Conservation (phyloP, 1,140 invertebrate species). For the Brachionus angularis region DNA sequence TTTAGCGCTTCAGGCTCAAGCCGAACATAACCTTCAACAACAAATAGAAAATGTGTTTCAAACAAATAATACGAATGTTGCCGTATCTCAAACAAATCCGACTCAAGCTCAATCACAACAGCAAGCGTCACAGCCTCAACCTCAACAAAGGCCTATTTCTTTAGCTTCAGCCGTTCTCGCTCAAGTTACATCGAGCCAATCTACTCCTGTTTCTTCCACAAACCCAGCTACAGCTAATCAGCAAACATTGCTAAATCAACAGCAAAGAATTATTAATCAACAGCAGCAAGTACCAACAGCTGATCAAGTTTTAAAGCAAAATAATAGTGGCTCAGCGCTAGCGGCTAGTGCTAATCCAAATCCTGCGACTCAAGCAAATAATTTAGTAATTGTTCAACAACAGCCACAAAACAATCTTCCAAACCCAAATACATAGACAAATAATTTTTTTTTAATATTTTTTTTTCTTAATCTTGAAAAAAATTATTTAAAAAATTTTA, state of each 20-base stretch:
- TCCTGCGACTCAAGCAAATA: neutral
- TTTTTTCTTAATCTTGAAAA: neutral
- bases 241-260: neutral
- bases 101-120: too few relatives aligned
- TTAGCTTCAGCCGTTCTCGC: conserved; percentile 13
- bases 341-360: neutral
- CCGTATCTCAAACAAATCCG: too few relatives aligned
- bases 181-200: neutral
- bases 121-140: too few relatives aligned
- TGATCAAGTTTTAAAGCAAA: conserved; percentile 8
- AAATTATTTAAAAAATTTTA: neutral
- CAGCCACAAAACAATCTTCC: neutral
- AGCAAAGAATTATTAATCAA: neutral
- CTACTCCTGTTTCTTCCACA: neutral
- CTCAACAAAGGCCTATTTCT: conserved; percentile 14
- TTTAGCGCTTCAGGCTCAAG: too few relatives aligned
- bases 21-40: conserved; percentile 1
- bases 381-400: neutral
- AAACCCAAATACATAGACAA: neutral
- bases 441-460: too few relatives aligned
- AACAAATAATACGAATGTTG: too few relatives aligned
- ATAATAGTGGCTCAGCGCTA: neutral
- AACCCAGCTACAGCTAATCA: neutral
- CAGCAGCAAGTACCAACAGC: neutral
- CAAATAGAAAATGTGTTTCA: conserved; percentile 33